These are phyloP conservation scores for Dendrocincla tyrannina DNA, from an alignment of 2,797 vertebrate species.

Conservation along the genomic window DNA sequence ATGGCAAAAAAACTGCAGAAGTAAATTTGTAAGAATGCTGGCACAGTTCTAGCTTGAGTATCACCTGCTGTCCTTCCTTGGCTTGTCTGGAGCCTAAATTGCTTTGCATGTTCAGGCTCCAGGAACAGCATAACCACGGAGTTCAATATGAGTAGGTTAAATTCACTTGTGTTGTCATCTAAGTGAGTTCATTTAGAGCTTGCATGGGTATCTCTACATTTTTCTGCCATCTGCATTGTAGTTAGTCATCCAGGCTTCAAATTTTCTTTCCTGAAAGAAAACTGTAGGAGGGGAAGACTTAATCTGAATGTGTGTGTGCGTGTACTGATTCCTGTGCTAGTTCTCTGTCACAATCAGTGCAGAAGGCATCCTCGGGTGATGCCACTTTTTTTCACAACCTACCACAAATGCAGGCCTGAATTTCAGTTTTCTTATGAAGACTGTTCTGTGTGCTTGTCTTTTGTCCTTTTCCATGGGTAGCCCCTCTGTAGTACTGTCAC, in stretches of 20 bases:
- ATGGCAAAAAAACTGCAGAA: not conserved
- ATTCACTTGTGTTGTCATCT: not conserved
- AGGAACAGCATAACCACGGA: not conserved
- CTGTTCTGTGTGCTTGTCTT: not conserved
- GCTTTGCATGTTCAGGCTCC: not conserved
- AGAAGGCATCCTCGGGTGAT: not conserved
- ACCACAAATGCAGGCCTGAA: not conserved
- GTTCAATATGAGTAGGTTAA: not conserved
- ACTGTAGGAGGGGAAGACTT: slow-evolving; percentile 39
- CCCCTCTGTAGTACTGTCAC: not conserved
- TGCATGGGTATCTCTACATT: not conserved
- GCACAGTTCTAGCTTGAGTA: not conserved
- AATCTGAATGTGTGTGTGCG: not conserved
- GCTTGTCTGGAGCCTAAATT: not conserved
- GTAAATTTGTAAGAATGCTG: not conserved
- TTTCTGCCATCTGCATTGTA: slow-evolving; percentile 48
- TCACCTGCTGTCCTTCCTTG: slow-evolving; percentile 14
- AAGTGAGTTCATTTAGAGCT: slow-evolving; percentile 5
- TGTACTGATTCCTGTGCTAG: not conserved
- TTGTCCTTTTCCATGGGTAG: not conserved
- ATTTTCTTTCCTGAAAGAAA: slow-evolving; percentile 52
- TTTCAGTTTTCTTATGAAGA: not conserved
- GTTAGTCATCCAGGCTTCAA: slow-evolving; percentile 58
- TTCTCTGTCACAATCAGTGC: not conserved
- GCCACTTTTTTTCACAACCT: not conserved